Percentiles rank a stretch among this genome's conserved stretches.
These are phyloP conservation scores for Holacanthella duospinosa DNA, from an alignment of 2,888 invertebrate species.

Conservation along the genomic window DNA sequence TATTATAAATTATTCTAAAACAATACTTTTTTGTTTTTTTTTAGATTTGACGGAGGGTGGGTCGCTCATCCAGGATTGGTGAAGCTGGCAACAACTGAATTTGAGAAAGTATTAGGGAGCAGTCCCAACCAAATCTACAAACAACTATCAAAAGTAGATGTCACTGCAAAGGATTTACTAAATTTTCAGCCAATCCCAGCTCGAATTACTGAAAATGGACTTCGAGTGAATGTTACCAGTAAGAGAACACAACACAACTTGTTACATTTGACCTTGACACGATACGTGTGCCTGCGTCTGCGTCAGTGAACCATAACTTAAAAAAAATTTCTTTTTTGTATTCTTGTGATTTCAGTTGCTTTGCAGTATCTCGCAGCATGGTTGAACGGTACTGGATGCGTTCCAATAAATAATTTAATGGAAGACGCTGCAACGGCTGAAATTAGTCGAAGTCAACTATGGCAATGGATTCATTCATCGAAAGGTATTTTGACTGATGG, in stretches of 20 bases:
- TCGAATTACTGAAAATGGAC: constrained; percentile 23
- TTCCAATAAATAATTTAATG: constrained; percentile 28
- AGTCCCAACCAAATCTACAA: constrained; percentile 23
- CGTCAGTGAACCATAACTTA: no score
- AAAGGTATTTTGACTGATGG: constrained; percentile 27
- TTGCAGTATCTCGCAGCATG: constrained; percentile 25
- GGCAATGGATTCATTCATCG: constrained; percentile 29
- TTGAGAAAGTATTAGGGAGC: constrained; percentile 18
- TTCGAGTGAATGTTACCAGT: constrained; percentile 18
- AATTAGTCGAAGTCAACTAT: constrained; percentile 26
- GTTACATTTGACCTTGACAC: no score
- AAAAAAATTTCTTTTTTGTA: no score
- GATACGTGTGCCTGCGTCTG: no score
- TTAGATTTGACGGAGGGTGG: constrained; percentile 24
- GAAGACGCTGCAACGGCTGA: constrained; percentile 31
- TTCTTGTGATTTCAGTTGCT: no score
- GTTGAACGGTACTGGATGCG: constrained; percentile 25
- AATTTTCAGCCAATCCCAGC: constrained; percentile 18
- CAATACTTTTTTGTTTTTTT: not conserved
- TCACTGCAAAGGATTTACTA: constrained; percentile 18
- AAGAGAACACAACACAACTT: no score
- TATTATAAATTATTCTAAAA: not conserved
- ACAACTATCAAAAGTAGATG: constrained; percentile 16
- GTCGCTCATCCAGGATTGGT: constrained; percentile 30
- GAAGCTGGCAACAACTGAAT: constrained; percentile 19